phyloP scores from a whole-genome alignment of 2,888 invertebrate species.

The Trichogramma evanescens region DNA sequence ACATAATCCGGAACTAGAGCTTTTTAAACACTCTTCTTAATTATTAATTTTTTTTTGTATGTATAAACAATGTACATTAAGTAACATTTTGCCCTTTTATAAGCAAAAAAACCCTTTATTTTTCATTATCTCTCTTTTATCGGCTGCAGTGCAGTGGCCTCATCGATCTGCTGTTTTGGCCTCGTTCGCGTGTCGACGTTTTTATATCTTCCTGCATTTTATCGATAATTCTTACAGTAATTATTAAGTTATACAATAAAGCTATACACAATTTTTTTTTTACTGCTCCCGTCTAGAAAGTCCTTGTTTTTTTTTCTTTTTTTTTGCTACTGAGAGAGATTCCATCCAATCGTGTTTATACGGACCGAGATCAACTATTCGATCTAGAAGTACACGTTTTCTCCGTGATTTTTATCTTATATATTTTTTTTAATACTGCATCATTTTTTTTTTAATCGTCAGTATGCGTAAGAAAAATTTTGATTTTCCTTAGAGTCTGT shows the following conservation, averaged over 20 bases:
- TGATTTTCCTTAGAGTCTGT: no score
- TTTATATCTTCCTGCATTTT: neutral
- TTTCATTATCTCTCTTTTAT: neutral
- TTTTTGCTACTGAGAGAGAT: no score
- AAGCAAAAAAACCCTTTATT: slow-evolving; percentile 14
- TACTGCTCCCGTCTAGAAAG: neutral
- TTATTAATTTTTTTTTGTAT: slow-evolving; percentile 12
- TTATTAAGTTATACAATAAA: slow-evolving; percentile 29
- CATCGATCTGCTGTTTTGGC: no score
- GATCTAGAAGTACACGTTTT: no score
- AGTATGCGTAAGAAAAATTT: no score
- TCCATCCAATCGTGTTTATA: no score
- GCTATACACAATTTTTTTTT: slow-evolving; percentile 24
- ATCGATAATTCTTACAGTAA: slow-evolving; percentile 6
- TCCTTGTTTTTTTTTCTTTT: no score
- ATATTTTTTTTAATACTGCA: no score
- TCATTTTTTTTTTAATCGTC: no score
- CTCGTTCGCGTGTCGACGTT: neutral
- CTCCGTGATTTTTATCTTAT: no score
- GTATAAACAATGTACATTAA: slow-evolving; percentile 25
- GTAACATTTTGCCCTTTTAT: slow-evolving; percentile 18
- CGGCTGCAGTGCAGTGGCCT: no score
- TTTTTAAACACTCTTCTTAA: slow-evolving; percentile 3
- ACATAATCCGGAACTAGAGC: slow-evolving; percentile 20
- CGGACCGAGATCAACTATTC: no score